Conservation (phyloP, 2,797 vertebrate species). For the Malurus leucopterus region DNA sequence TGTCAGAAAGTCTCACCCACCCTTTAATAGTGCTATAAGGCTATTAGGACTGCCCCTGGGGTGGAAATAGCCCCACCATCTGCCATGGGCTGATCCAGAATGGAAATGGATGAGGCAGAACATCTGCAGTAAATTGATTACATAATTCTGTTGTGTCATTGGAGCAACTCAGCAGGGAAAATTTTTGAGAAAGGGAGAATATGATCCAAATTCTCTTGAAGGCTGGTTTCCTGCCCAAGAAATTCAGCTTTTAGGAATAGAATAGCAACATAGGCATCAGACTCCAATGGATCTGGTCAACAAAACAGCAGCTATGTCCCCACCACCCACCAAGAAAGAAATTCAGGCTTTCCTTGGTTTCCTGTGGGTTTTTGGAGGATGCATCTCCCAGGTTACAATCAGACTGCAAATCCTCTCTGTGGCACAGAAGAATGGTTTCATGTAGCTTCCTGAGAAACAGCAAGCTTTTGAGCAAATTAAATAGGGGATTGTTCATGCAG, state of each 20-base stretch:
- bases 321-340: not conserved
- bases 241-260: not conserved
- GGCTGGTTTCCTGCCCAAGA: not conserved
- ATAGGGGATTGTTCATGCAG: not conserved
- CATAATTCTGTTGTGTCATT: fast-evolving
- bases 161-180: not conserved
- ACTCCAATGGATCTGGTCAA: not conserved
- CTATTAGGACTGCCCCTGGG: no score
- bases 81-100: no score
- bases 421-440: not conserved
- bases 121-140: no score
- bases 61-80: not conserved
- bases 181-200: not conserved
- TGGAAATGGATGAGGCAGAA: not conserved
- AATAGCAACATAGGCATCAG: not conserved
- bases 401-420: not conserved
- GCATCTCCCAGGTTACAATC: not conserved
- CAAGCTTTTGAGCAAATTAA: not conserved
- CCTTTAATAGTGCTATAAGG: not conserved
- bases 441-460: not conserved
- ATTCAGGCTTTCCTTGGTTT: not conserved
- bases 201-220: not conserved
- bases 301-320: not conserved
- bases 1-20: not conserved
- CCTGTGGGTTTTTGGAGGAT: not conserved